Conservation (phyloP, 2,888 invertebrate genomes). For the Andrena bicolor region DNA sequence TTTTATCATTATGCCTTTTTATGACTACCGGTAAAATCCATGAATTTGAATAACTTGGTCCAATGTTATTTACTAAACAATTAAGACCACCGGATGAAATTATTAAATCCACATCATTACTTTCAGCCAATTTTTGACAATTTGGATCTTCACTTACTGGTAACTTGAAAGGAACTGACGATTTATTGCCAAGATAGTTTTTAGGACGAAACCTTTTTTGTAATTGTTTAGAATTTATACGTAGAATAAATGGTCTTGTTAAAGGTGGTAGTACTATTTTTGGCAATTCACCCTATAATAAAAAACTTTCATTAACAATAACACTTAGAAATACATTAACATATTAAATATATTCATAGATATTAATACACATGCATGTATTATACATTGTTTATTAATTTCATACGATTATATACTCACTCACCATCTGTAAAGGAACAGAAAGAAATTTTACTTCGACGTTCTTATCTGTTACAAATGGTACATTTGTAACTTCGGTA, state of each 20-base stretch:
- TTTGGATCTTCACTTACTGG: slow-evolving; percentile 76
- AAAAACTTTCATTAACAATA: slow-evolving; percentile 5
- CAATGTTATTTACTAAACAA: slow-evolving; percentile 75
- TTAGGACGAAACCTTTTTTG: slow-evolving; percentile 40
- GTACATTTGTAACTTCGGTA: slow-evolving; percentile 67
- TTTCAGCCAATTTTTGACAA: slow-evolving; percentile 72
- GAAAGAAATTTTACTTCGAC: slow-evolving; percentile 65
- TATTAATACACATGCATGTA: neutral
- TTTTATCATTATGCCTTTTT: slow-evolving; percentile 71
- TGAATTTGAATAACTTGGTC: slow-evolving; percentile 63
- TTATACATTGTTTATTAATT: too few relatives aligned
- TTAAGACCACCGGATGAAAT: slow-evolving; percentile 79
- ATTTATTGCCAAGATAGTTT: neutral
- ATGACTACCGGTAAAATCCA: slow-evolving; percentile 78
- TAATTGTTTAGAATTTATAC: slow-evolving; percentile 7
- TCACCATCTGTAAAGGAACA: slow-evolving; percentile 69
- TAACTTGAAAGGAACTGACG: slow-evolving; percentile 51
- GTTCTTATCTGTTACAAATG: slow-evolving; percentile 70
- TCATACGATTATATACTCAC: slow-evolving; percentile 7
- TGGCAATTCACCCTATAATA: slow-evolving; percentile 67
- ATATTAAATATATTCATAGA: neutral
- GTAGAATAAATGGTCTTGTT: slow-evolving; percentile 32
- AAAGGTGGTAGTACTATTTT: slow-evolving; percentile 64
- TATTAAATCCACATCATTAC: slow-evolving; percentile 76
- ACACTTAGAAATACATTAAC: neutral